Percentiles rank a stretch among this genome's conserved stretches.
Evolutionary conservation across 2,797 vertebrate species (phyloP).

Genomic region (Takifugu ocellatus): DNA sequence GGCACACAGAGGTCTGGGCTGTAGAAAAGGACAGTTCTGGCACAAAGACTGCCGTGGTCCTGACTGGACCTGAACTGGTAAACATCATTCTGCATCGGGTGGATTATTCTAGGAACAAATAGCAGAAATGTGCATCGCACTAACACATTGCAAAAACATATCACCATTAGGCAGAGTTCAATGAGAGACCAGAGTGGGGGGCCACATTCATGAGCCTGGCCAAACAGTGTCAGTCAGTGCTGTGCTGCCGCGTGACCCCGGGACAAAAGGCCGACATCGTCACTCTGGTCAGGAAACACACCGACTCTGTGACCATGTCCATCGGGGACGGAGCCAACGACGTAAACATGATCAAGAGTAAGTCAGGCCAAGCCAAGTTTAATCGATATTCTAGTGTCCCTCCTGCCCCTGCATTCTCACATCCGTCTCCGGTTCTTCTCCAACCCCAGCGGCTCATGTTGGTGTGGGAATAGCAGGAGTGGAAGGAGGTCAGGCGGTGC

Average conservation of each 20-base stretch:
- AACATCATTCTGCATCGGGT: conserved; percentile 22
- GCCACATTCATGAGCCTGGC: conserved; percentile 82
- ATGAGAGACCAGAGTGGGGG: conserved; percentile 65
- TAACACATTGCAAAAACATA: not conserved
- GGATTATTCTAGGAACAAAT: not conserved
- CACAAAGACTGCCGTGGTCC: conserved; percentile 69
- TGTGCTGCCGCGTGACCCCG: conserved; percentile 93
- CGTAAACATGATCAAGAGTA: conserved; percentile 98
- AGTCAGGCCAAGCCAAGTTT: conserved; percentile 44
- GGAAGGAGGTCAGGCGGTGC: conserved; percentile 89
- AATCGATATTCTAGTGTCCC: not conserved
- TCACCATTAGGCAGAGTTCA: conserved; percentile 65
- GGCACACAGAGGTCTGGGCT: conserved; percentile 67
- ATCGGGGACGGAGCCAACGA: conserved; percentile 95
- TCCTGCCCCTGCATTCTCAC: not conserved
- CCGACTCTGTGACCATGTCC: conserved; percentile 79
- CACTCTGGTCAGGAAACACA: conserved; percentile 84
- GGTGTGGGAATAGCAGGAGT: conserved; percentile 87
- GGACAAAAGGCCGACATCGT: conserved; percentile 89
- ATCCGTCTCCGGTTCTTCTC: not conserved
- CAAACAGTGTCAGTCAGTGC: conserved; percentile 82
- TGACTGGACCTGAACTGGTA: conserved; percentile 79
- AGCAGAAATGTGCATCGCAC: not conserved
- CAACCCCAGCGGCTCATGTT: conserved; percentile 82
- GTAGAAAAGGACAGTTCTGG: conserved; percentile 43